Evolutionary conservation across 2,113 vertebrate genomes (phyloP).

Genomic region (Nothocercus julius): DNA sequence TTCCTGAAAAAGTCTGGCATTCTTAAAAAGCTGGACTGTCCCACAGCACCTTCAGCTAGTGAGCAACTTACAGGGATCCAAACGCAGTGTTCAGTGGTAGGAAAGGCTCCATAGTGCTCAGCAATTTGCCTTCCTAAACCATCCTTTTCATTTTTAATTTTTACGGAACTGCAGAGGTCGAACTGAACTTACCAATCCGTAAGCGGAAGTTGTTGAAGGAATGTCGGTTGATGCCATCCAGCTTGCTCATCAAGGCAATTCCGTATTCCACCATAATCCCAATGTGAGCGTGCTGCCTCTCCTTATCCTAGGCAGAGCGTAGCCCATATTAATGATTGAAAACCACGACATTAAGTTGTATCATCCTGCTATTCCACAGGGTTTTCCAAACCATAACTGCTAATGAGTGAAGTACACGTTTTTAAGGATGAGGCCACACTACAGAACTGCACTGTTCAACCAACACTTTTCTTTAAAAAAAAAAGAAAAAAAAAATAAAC

Average conservation of each 20-base stretch:
- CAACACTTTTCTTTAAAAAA: no score
- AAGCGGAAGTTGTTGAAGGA: conserved; percentile 97
- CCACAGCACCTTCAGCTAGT: neutral
- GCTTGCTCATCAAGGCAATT: conserved; percentile 91
- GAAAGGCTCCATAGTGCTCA: neutral
- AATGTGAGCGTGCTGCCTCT: conserved; percentile 90
- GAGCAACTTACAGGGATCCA: neutral
- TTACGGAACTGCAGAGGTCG: neutral
- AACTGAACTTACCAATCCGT: conserved; percentile 86
- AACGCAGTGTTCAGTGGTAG: no score
- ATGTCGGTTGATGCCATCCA: conserved; percentile 98
- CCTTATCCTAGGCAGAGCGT: conserved; percentile 79
- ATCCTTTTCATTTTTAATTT: no score
- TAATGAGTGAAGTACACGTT: neutral
- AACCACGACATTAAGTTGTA: accelerated
- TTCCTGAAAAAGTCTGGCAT: accelerated
- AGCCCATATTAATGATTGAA: neutral
- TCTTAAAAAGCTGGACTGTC: neutral
- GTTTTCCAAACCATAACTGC: neutral
- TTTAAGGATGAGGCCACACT: no score
- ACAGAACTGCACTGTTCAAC: neutral
- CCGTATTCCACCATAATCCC: conserved; percentile 97
- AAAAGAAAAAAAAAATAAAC: neutral
- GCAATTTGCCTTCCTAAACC: neutral
- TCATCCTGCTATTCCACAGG: neutral